These are phyloP conservation scores for Anabas testudineus DNA, from an alignment of 2,797 vertebrate species.

Conservation along the genomic window DNA sequence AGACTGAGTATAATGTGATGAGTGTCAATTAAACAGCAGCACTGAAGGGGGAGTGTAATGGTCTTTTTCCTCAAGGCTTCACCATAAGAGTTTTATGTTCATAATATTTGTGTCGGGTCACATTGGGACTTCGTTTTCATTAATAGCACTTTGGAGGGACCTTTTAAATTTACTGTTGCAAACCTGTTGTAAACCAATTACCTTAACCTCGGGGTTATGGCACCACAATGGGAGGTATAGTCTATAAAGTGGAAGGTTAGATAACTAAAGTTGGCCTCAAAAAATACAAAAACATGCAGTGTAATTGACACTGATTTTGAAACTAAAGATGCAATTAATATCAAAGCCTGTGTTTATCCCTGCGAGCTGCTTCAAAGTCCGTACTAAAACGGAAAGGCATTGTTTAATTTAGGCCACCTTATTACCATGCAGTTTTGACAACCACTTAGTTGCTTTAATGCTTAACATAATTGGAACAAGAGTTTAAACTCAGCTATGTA, in stretches of 20 bases:
- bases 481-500: constrained; percentile 61
- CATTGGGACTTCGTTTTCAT: constrained; percentile 75
- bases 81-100: constrained; percentile 55
- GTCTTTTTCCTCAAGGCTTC: constrained; percentile 40
- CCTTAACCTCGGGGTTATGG: constrained; percentile 68
- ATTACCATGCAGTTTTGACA: constrained; percentile 70
- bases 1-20: constrained; percentile 51
- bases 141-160: constrained; percentile 64
- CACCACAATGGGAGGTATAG: constrained; percentile 65
- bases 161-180: constrained; percentile 75
- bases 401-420: constrained; percentile 72
- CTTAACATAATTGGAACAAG: constrained; percentile 74
- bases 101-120: constrained; percentile 61
- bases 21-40: constrained; percentile 34
- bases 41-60: constrained; percentile 43
- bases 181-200: constrained; percentile 68
- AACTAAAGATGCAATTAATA: constrained; percentile 81
- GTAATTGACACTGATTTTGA: constrained; percentile 84
- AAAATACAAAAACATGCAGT: constrained; percentile 18
- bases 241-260: constrained; percentile 68
- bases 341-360: constrained; percentile 67
- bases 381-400: constrained; percentile 62
- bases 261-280: constrained; percentile 65
- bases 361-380: constrained; percentile 70
- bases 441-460: constrained; percentile 72